Percentiles rank a stretch among this genome's conserved stretches.
phyloP scores from a whole-genome alignment of 2,888 invertebrate species.

The Phyllotreta cruciferae region DNA sequence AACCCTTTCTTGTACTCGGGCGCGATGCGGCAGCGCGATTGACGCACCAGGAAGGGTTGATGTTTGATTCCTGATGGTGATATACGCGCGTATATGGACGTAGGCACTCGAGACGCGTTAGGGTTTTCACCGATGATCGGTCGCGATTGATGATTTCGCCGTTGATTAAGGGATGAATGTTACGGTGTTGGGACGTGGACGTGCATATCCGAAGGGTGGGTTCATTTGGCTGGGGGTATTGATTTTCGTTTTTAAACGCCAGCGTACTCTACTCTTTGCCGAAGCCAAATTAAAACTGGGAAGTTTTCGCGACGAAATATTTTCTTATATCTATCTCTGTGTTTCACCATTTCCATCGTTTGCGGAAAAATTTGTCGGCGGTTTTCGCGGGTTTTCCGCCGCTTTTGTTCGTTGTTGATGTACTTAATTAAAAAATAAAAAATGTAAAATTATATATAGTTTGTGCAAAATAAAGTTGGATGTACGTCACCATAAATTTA shows the following conservation, averaged over 20 bases:
- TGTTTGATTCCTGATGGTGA: neutral
- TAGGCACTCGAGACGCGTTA: too few species aligned
- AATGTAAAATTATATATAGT: too few species aligned
- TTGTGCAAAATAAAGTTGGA: too few species aligned
- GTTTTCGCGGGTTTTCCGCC: slow-evolving; percentile 1
- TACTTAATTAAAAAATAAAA: too few species aligned
- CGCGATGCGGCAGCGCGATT: slow-evolving; percentile 32
- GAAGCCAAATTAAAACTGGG: slow-evolving; percentile 58
- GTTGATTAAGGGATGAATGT: slow-evolving; percentile 9
- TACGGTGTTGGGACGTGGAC: neutral
- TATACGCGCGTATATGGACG: too few species aligned
- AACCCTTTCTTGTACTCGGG: slow-evolving; percentile 21
- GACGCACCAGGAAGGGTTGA: slow-evolving; percentile 43
- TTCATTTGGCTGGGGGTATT: slow-evolving; percentile 32
- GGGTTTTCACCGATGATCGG: neutral
- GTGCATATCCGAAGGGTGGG: too few species aligned
- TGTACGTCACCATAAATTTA: too few species aligned
- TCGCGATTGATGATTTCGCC: neutral
- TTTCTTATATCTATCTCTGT: slow-evolving; percentile 55
- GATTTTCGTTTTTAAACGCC: slow-evolving; percentile 44
- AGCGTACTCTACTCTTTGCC: slow-evolving; percentile 44
- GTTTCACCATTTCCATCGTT: slow-evolving; percentile 45
- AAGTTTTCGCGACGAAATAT: slow-evolving; percentile 52
- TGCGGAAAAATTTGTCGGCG: slow-evolving; percentile 45
- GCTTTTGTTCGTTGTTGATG: neutral